Evolutionary conservation across 2,113 vertebrate genomes (phyloP).

Genomic region (Candoia aspera): DNA sequence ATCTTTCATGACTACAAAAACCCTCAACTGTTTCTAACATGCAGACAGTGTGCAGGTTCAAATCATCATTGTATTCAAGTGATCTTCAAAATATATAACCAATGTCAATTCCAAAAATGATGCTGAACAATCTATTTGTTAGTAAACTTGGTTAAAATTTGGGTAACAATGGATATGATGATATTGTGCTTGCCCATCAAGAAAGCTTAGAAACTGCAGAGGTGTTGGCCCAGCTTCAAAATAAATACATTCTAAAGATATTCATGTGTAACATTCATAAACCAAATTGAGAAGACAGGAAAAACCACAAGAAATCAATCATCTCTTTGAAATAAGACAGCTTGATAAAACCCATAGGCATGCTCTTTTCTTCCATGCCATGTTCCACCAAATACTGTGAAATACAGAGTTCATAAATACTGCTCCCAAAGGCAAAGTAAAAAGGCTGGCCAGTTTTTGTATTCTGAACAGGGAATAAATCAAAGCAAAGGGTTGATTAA

Average conservation of each 20-base stretch:
- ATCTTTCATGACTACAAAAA: slow-evolving; percentile 16
- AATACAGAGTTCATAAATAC: slow-evolving; percentile 27
- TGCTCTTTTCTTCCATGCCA: slow-evolving; percentile 27
- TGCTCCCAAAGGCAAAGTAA: slow-evolving; percentile 46
- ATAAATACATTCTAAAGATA: slow-evolving; percentile 40
- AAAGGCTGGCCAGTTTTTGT: background rate
- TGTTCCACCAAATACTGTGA: slow-evolving; percentile 38
- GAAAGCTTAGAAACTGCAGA: slow-evolving; percentile 3
- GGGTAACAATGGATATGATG: slow-evolving; percentile 25
- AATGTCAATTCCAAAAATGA: background rate
- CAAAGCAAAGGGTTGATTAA: background rate
- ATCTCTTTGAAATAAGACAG: slow-evolving; percentile 38
- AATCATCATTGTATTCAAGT: slow-evolving; percentile 2
- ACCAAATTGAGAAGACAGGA: background rate
- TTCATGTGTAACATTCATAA: slow-evolving; percentile 17
- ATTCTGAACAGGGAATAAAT: background rate
- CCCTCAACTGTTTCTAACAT: background rate
- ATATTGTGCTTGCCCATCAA: slow-evolving; percentile 33
- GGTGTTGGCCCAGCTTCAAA: slow-evolving; percentile 35
- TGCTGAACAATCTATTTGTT: slow-evolving; percentile 2
- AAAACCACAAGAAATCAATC: slow-evolving; percentile 10
- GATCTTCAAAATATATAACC: background rate
- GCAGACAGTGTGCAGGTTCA: background rate
- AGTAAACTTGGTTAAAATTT: slow-evolving; percentile 36
- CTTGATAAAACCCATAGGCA: slow-evolving; percentile 47